Conservation (phyloP, 2,797 vertebrate genomes). For the Takifugu ocellatus region DNA sequence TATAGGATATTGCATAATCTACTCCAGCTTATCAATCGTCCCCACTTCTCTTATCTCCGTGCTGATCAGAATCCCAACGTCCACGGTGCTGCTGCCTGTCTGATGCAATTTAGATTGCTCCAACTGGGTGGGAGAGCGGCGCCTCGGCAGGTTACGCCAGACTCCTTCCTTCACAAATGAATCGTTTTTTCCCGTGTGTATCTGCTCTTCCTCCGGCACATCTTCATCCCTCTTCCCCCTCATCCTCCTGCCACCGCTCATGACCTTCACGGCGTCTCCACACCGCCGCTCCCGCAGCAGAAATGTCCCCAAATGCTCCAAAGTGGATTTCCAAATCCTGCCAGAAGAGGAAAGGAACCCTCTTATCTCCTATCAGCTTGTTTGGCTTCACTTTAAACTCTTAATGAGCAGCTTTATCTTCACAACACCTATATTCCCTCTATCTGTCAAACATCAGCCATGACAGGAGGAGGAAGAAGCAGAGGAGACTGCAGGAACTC, state of each 20-base stretch:
- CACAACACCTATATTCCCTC: constrained; percentile 18
- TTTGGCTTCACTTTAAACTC: constrained; percentile 48
- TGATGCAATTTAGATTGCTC: constrained; percentile 68
- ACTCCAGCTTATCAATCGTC: constrained; percentile 36
- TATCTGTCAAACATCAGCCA: constrained; percentile 28
- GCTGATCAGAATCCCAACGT: constrained; percentile 37
- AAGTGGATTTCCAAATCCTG: constrained; percentile 1
- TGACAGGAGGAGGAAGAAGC: constrained; percentile 6
- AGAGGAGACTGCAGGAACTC: constrained; percentile 16
- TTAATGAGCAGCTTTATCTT: constrained; percentile 49
- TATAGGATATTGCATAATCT: constrained; percentile 39
- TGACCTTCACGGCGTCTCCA: constrained; percentile 22
- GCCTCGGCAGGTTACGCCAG: constrained; percentile 48
- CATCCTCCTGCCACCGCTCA: neutral
- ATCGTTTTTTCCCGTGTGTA: constrained; percentile 15
- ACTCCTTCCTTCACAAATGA: constrained; percentile 18
- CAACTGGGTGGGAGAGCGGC: constrained; percentile 36
- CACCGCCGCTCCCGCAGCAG: neutral
- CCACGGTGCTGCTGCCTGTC: constrained; percentile 31
- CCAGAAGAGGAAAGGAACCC: neutral
- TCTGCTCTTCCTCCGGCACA: neutral
- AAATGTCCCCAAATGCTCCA: constrained; percentile 1
- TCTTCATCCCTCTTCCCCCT: neutral
- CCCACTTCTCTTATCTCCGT: constrained; percentile 41
- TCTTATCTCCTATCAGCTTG: constrained; percentile 33